phyloP scores from a whole-genome alignment of 1,140 invertebrate genomes.

The Rhopalosiphum maidis region DNA sequence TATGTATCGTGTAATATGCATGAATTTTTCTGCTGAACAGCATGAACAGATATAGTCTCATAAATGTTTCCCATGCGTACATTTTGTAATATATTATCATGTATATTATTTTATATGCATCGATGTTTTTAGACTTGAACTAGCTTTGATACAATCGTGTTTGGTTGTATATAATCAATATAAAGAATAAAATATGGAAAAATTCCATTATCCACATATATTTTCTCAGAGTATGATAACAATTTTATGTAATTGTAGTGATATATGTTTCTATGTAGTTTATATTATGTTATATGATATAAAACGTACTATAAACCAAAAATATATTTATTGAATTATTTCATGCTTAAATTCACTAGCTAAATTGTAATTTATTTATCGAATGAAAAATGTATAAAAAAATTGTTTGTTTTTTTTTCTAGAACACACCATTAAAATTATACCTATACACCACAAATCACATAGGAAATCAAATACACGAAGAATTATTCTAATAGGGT shows the following conservation, averaged over 20 bases:
- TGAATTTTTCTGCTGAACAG: background rate
- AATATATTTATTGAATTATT: background rate
- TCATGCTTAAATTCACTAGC: background rate
- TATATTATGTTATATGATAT: background rate
- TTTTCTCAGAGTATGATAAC: background rate
- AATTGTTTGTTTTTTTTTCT: background rate
- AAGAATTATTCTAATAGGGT: background rate
- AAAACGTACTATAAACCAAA: background rate
- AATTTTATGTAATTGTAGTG: background rate
- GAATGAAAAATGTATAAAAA: background rate
- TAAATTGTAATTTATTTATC: background rate
- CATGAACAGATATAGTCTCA: background rate
- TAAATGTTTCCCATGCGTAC: background rate
- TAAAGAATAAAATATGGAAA: background rate
- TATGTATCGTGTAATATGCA: background rate
- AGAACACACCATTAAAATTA: background rate
- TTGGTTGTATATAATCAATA: background rate
- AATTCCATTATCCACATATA: accelerated
- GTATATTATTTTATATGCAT: background rate
- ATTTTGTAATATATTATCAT: background rate
- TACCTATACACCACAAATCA: background rate
- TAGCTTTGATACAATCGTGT: background rate
- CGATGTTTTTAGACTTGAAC: background rate
- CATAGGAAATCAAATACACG: background rate
- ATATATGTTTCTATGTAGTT: background rate